Evolutionary conservation across 2,113 vertebrate species (phyloP), one percentile per base, ranked within the genome.

Genomic region (Panthera leo): DNA sequence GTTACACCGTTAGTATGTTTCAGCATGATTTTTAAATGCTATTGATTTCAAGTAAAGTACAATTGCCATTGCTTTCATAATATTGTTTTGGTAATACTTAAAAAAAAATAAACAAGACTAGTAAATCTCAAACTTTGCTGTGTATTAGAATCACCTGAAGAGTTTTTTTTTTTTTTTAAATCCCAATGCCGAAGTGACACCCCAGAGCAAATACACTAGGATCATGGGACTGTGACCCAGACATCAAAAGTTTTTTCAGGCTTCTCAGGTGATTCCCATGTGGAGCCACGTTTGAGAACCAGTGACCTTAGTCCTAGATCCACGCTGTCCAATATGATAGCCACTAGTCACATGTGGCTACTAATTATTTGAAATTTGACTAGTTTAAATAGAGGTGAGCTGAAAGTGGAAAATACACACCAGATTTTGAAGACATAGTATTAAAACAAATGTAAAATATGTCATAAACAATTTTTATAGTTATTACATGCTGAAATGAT

Each of bases 1-100:
- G 36, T 36, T 48, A 58, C 1, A 76, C 13, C 9, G 2, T 18
- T 45, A 76, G 16, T 76, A 61, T 39, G 25, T 87, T 95, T 92
- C 61, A 92, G 10, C 25, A 92, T 68, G 19, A 89, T 92, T 96
- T 94, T 82, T 94, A 85, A 91, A 89, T 61, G 10, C 5, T 92
- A 10, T 67, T 63, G 25, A 25, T 97, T 86, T 95, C 36, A 85
- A 85, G 48, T 55, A 89, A 75, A 76, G 58, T 88, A 92, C 13
- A 55, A 84, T 27, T 58, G 67, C n/a, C 55, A 84, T 27, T 71
- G 15, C n/a, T 31, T 91, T 94, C 42, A 67, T 76, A 76, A 63
- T 76, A 70, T n/a, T 73, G 3, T 61, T 89, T 67, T 79, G 21
- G 55, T 51, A 55, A 18, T 94, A 21, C 1, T 65, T 70, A 8